Base-by-base conservation (phyloP, 2,888 invertebrate species). In the Electrophaes corylata region DNA sequence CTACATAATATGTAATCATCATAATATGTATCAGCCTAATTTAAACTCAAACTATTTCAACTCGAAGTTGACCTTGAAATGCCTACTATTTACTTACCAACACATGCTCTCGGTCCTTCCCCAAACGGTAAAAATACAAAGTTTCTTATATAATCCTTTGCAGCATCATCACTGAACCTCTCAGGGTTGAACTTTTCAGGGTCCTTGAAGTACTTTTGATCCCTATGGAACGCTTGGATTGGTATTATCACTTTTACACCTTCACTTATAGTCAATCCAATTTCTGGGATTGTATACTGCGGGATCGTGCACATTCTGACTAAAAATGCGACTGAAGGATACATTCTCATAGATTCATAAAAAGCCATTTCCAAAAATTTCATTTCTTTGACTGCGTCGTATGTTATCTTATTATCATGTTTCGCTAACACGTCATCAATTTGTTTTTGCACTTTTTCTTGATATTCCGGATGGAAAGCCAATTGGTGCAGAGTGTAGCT, bases 401-500 rank as follows among this genome's bases (percentile, higher is more conserved):
- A 84, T 18, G 74, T 73, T 1, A 84, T 67, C 16, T 75, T 73
- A 18, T 72, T 68, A 29, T 71, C 57, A 55, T 83, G 63, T 31
- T 65, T 75, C 0, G 62, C 61, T 0, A 83, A 62, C 10, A 81
- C 80, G 2, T 26, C 37, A 48, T 82, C 84, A 6, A 84, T 74
- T 46, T 83, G 80, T 3, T 65, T 56, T 47, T 83, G 84, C 23
- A 75, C 78, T 51, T 76, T 80, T 29, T 54, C 56, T 43, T 83
- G 84, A n/a, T 72, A 72, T 6, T 76, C 74, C 0, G 77, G 79
- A 35, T 78, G 58, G 55, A 58, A 78, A 3, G 84, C 88, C 10
- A 84, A 68, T 57, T 83, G 80, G 50, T 83, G 84, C n/a, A 84
- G 67, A 14, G 81, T 79, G 56, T 67, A 82, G 53, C 82, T 81